Conservation (phyloP, 1,140 invertebrate species). For the Mycetomoellerius zeteki region DNA sequence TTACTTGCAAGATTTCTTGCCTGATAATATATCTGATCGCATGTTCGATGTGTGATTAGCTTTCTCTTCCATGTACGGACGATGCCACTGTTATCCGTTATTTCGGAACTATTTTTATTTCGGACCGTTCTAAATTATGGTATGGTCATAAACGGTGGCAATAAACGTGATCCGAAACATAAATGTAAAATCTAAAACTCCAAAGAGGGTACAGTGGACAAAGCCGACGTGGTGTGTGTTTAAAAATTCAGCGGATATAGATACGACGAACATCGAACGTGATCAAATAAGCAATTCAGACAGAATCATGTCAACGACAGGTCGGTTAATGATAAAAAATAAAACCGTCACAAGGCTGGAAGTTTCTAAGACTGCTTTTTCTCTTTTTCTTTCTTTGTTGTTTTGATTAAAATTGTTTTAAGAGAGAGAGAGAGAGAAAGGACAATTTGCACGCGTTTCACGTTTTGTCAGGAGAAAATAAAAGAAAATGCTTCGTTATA, state of each 20-base stretch:
- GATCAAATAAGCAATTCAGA: slow-evolving; percentile 81
- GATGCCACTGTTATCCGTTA: slow-evolving; percentile 64
- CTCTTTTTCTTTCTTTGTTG: slow-evolving; percentile 55
- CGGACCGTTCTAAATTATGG: slow-evolving; percentile 38
- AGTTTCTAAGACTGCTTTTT: slow-evolving; percentile 85
- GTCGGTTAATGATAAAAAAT: slow-evolving; percentile 77
- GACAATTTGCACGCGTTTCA: slow-evolving; percentile 80
- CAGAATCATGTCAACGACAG: slow-evolving; percentile 69
- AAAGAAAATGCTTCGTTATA: slow-evolving; percentile 72
- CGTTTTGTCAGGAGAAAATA: slow-evolving; percentile 71
- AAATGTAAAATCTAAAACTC: slow-evolving; percentile 20
- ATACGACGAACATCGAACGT: slow-evolving; percentile 77
- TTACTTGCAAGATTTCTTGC: slow-evolving; percentile 71
- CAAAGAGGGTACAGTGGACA: slow-evolving; percentile 53
- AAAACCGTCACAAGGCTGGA: slow-evolving; percentile 86
- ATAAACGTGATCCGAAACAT: slow-evolving; percentile 39
- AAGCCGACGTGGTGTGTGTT: slow-evolving; percentile 64
- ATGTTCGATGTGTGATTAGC: slow-evolving; percentile 74
- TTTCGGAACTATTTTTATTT: slow-evolving; percentile 46
- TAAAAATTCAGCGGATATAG: slow-evolving; percentile 46
- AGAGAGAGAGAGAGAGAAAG: slow-evolving; percentile 76
- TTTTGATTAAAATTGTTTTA: slow-evolving; percentile 47
- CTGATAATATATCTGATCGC: slow-evolving; percentile 83
- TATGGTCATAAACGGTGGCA: background rate
- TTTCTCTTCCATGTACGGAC: slow-evolving; percentile 50